Conservation (phyloP, 2,888 invertebrate genomes). For the Blastobasis lacticolella region DNA sequence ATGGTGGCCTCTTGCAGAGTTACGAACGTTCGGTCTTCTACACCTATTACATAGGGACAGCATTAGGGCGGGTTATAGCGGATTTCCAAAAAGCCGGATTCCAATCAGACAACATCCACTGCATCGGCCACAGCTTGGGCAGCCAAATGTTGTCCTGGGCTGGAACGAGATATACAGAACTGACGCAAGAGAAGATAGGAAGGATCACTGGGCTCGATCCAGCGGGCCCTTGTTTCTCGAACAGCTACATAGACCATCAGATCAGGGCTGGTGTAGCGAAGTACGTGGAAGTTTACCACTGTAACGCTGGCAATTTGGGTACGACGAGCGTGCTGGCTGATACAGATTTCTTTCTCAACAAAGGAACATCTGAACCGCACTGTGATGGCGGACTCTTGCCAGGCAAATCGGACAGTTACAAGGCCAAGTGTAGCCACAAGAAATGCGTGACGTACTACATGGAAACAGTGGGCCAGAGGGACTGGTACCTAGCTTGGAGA, state of each 20-base stretch:
- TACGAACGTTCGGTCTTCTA: conserved; percentile 56
- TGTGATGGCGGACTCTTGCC: conserved; percentile 53
- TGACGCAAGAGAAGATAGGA: conserved; percentile 48
- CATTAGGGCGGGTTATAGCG: conserved; percentile 45
- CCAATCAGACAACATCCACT: conserved; percentile 50
- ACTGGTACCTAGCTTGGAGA: conserved; percentile 48
- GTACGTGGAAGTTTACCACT: conserved; percentile 77
- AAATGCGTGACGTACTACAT: conserved; percentile 53
- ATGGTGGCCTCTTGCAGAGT: conserved; percentile 44
- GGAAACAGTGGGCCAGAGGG: conserved; percentile 41
- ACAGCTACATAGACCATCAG: conserved; percentile 52
- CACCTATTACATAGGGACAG: conserved; percentile 45
- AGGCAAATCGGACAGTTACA: conserved; percentile 49
- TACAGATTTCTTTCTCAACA: conserved; percentile 75
- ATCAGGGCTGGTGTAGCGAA: conserved; percentile 69
- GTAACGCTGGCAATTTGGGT: conserved; percentile 71
- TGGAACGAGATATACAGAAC: conserved; percentile 37
- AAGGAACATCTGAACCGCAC: conserved; percentile 71
- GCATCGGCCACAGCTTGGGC: conserved; percentile 59
- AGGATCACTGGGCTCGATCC: conserved; percentile 59
- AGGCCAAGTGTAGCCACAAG: conserved; percentile 60
- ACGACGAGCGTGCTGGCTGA: conserved; percentile 68
- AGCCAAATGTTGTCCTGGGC: conserved; percentile 52
- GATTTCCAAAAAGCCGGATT: conserved; percentile 38
- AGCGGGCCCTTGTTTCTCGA: conserved; percentile 63